Conservation (phyloP, 2,113 vertebrate species). For the Oophaga pumilio region DNA sequence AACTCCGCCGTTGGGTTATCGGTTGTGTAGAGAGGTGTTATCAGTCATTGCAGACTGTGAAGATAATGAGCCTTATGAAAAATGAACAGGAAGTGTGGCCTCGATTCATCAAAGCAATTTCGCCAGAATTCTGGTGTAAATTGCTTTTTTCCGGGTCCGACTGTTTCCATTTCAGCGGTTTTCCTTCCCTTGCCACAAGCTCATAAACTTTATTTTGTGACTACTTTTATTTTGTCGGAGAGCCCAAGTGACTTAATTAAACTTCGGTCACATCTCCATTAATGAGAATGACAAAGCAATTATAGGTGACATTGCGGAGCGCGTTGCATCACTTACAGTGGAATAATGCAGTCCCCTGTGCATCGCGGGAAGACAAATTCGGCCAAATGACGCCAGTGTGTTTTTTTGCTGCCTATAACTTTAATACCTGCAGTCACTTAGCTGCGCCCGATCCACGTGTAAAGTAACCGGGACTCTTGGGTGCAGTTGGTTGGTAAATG, state of each 20-base stretch:
- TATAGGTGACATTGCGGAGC: conserved; percentile 58
- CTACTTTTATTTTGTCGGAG: conserved; percentile 50
- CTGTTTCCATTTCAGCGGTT: background rate
- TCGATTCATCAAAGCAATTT: no score
- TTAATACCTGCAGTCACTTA: conserved; percentile 55
- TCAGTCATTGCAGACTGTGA: no score
- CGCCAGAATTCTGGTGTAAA: no score
- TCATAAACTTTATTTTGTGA: background rate
- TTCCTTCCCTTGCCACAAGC: background rate
- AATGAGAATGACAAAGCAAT: conserved; percentile 64
- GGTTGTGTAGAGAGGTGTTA: no score
- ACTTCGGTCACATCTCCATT: conserved; percentile 57
- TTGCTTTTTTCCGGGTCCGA: no score
- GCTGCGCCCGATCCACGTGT: conserved; percentile 63
- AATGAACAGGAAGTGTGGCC: no score
- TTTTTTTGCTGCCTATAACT: conserved; percentile 60
- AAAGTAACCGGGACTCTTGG: conserved; percentile 61
- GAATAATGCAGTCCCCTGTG: conserved; percentile 45
- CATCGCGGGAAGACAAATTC: conserved; percentile 39
- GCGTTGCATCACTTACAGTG: conserved; percentile 61
- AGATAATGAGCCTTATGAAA: no score
- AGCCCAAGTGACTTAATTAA: conserved; percentile 68
- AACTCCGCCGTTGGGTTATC: no score
- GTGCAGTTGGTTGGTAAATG: conserved; percentile 69
- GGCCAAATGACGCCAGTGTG: conserved; percentile 61